These are phyloP conservation scores for Pandemis heparana DNA, from an alignment of 2,888 invertebrate genomes.

Conservation along the genomic window DNA sequence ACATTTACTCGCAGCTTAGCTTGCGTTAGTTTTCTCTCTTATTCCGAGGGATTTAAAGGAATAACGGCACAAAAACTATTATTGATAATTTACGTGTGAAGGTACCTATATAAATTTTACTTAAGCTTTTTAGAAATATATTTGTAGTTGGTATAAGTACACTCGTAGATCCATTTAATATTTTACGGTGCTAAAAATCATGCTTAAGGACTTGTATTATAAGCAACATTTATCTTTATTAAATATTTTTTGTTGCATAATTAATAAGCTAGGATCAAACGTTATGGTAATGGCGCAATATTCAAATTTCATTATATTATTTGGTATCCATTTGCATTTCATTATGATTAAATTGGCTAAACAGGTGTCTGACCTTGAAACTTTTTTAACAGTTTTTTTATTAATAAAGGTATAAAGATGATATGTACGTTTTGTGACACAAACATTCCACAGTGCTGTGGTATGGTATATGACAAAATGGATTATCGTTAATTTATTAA, in stretches of 20 bases:
- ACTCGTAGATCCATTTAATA: neutral
- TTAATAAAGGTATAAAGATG: neutral
- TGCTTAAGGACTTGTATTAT: neutral
- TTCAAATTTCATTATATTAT: conserved; percentile 4
- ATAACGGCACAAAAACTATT: neutral
- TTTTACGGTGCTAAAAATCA: neutral
- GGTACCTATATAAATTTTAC: neutral
- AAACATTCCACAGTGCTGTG: too few species aligned
- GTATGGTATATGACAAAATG: too few species aligned
- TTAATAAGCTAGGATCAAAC: conserved; percentile 15
- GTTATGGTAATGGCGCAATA: conserved; percentile 17
- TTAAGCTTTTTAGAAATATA: neutral
- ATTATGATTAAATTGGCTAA: conserved; percentile 6
- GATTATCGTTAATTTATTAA: too few species aligned
- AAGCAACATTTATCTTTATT: neutral
- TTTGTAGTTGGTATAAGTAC: neutral
- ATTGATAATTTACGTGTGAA: neutral
- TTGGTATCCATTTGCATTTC: conserved; percentile 18
- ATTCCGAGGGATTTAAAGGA: neutral
- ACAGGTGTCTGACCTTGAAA: conserved; percentile 3
- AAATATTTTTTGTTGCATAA: conserved; percentile 7
- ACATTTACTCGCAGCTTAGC: neutral
- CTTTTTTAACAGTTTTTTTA: neutral
- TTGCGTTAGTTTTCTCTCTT: neutral
- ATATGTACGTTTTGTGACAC: neutral